Base-by-base conservation (phyloP, 2,113 vertebrate genomes). In the Hystrix cristata region DNA sequence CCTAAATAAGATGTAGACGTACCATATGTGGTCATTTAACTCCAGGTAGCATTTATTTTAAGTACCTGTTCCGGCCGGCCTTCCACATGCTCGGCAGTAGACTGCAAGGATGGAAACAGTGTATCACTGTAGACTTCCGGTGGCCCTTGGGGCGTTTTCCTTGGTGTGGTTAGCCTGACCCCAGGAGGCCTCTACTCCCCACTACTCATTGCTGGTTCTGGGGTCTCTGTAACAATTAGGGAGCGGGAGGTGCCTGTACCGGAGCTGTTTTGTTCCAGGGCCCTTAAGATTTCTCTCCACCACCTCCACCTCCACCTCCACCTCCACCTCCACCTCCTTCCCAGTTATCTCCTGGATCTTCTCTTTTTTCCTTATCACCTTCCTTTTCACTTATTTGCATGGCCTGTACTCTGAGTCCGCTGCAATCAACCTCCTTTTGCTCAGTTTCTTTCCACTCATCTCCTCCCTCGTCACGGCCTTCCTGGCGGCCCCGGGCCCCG, bases 171-270 rank as follows among this genome's bases (percentile, higher is more conserved):
- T 96, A 98, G 98, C 94, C 99, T 98, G 97, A 99, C 99, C 0
- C 99, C 99, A 0, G 99, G 99, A 9, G 99, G 99, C 96, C 99
- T 98, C 97, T 99, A 99, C 14, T 99, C 99, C 2, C 99, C 99
- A 1, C 99, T 99, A 2, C 98, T 97, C 96, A 98, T 98, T 38
- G 97, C 98, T 0, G 99, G 98, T 72, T 99, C 99, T 7, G 99
- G 99, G 53, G 98, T 91, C 98, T 99, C 99, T 98, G 97, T 87
- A 97, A 99, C 99, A 94, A 98, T 98, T 79, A 97, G 98, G 99
- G 98, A 89, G 98, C 92, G 0, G 99, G 97, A 92, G 99, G 97
- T 43, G 99, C 97, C 48, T 98, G 99, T 59, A 98, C 96, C 5
- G 98, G 97, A 96, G 99, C 99, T 9, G 99, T 99, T 96, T 99